These are phyloP conservation scores for Platyura marginata DNA, from an alignment of 1,140 invertebrate genomes.

Conservation along the genomic window DNA sequence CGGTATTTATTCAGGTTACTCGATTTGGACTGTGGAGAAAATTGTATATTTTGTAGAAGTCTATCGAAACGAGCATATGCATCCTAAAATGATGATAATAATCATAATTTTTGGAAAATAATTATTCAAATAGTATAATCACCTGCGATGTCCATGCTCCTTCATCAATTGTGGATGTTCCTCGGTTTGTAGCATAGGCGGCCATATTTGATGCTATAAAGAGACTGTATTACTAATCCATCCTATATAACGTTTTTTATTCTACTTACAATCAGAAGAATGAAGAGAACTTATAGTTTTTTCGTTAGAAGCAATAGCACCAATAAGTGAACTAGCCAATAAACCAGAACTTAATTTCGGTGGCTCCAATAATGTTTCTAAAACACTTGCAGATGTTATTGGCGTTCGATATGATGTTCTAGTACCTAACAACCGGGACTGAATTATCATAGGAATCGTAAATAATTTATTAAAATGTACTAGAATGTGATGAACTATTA, in stretches of 20 bases:
- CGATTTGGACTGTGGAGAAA: not conserved
- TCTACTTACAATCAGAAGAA: too few relatives aligned
- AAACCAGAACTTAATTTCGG: not conserved
- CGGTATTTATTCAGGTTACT: not conserved
- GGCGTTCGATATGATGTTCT: slow-evolving; percentile 7
- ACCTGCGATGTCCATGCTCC: too few relatives aligned
- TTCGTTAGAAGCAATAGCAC: too few relatives aligned
- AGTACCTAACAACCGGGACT: slow-evolving; percentile 1
- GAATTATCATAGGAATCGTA: not conserved
- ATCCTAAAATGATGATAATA: not conserved
- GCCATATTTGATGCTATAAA: too few relatives aligned
- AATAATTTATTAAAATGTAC: too few relatives aligned
- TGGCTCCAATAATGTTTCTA: slow-evolving; percentile 6
- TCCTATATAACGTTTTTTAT: too few relatives aligned
- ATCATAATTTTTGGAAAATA: not conserved
- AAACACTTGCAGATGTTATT: slow-evolving; percentile 8
- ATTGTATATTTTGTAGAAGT: not conserved
- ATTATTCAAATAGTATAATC: too few relatives aligned
- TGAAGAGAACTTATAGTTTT: too few relatives aligned
- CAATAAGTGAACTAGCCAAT: not conserved
- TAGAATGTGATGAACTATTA: too few relatives aligned
- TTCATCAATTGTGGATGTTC: too few relatives aligned
- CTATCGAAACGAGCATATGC: not conserved
- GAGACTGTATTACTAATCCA: too few relatives aligned
- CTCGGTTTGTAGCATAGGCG: too few relatives aligned